These are phyloP conservation scores for Selene dorsalis DNA, from an alignment of 2,797 vertebrate species.

Conservation along the genomic window DNA sequence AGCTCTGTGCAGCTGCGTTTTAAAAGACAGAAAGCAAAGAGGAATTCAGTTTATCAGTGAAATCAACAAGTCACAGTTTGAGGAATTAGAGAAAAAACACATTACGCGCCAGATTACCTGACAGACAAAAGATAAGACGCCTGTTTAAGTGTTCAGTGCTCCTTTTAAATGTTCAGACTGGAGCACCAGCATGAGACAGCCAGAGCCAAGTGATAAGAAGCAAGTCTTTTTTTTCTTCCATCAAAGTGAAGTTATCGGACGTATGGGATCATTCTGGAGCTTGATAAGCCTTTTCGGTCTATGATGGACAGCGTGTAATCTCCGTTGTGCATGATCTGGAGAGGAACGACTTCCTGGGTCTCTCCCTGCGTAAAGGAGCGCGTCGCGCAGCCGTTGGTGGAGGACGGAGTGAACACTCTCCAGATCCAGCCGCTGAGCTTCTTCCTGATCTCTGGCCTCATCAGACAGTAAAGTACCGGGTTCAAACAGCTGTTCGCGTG, in stretches of 20 bases:
- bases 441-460: slow-evolving; percentile 86
- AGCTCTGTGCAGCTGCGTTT: neutral
- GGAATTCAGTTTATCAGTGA: neutral
- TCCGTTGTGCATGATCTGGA: slow-evolving; percentile 70
- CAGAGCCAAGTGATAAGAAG: too few relatives aligned
- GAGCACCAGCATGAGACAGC: neutral
- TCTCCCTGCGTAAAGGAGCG: slow-evolving; percentile 74
- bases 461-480: slow-evolving; percentile 86
- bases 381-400: slow-evolving; percentile 59
- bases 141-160: neutral
- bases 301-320: slow-evolving; percentile 72
- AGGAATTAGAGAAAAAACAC: neutral
- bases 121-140: too few relatives aligned
- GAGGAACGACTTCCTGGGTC: slow-evolving; percentile 62
- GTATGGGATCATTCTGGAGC: slow-evolving; percentile 37
- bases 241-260: neutral
- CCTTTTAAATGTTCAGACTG: neutral
- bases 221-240: neutral
- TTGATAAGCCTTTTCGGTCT: slow-evolving; percentile 60
- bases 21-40: neutral
- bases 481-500: slow-evolving; percentile 88
- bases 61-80: slow-evolving; percentile 1
- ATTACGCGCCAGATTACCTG: neutral
- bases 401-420: slow-evolving; percentile 70
- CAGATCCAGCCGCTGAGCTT: slow-evolving; percentile 81